A percentile compares a stretch with the other conserved stretches of the same genome.
Evolutionary conservation across 2,113 vertebrate genomes (phyloP).

Genomic region (Mus pahari): DNA sequence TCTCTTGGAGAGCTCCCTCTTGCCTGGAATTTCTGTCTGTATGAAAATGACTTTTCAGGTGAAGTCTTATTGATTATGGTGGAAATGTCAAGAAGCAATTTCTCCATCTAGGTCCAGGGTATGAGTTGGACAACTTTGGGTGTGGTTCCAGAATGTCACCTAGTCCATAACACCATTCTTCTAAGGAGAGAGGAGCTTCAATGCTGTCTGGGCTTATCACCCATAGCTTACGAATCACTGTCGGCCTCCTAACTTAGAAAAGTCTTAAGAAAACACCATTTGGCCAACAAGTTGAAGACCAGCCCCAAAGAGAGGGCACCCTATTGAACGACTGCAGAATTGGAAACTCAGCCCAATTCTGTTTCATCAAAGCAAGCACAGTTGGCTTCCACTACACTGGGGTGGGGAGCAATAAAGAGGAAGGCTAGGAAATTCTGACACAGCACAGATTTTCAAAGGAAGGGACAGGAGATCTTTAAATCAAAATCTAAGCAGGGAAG

Average conservation of each 20-base stretch:
- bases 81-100: background rate
- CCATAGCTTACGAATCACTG: background rate
- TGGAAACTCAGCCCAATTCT: background rate
- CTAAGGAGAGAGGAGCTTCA: conserved; percentile 30
- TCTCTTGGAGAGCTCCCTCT: background rate
- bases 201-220: background rate
- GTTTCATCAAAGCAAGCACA: conserved; percentile 10
- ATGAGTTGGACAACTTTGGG: background rate
- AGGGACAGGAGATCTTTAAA: conserved; percentile 6
- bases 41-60: background rate
- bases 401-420: background rate
- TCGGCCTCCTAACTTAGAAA: background rate
- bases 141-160: conserved; percentile 14
- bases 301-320: background rate
- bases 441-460: conserved; percentile 2
- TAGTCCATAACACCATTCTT: background rate
- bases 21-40: background rate
- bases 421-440: conserved; percentile 2
- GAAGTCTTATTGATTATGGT: conserved; percentile 18
- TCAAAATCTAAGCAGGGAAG: conserved; percentile 51
- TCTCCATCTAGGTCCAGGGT: conserved; percentile 12
- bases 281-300: background rate
- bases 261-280: conserved; percentile 11
- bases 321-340: background rate
- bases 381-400: background rate